These are phyloP conservation scores for Platycnemis pennipes DNA, from an alignment of 2,888 invertebrate species.

Conservation along the genomic window DNA sequence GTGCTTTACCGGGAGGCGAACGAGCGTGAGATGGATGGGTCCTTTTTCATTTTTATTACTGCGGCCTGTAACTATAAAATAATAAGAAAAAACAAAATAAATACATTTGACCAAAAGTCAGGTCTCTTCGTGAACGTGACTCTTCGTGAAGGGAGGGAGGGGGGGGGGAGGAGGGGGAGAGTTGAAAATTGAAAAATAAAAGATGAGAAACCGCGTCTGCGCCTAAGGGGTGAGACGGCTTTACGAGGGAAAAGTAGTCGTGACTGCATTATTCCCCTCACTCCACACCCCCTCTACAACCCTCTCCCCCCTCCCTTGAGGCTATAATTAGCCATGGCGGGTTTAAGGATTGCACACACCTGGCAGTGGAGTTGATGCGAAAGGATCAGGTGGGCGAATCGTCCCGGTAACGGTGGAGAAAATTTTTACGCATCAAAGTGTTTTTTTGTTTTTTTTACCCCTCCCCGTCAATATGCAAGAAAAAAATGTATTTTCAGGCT, in stretches of 20 bases:
- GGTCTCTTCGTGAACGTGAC: conserved; percentile 24
- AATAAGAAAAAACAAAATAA: too few relatives aligned
- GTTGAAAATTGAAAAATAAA: conserved; percentile 4
- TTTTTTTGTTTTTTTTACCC: too few relatives aligned
- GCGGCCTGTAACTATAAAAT: too few relatives aligned
- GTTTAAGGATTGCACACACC: conserved; percentile 20
- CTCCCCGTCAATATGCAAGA: too few relatives aligned
- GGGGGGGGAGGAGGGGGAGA: neutral
- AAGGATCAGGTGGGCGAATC: neutral
- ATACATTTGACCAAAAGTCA: neutral
- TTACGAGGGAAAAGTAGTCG: neutral
- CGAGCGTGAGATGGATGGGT: too few relatives aligned
- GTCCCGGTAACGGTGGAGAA: neutral
- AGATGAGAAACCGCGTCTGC: neutral
- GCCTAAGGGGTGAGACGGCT: neutral
- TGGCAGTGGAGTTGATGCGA: neutral
- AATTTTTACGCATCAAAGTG: neutral
- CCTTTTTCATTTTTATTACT: too few relatives aligned
- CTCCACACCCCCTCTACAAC: too few relatives aligned
- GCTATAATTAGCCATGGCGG: neutral
- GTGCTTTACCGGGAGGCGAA: neutral
- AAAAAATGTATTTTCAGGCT: too few relatives aligned
- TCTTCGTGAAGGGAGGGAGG: neutral
- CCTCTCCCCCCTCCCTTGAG: neutral
- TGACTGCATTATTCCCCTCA: neutral